Base-by-base conservation (phyloP, 2,113 vertebrate genomes). In the Lota lota region DNA sequence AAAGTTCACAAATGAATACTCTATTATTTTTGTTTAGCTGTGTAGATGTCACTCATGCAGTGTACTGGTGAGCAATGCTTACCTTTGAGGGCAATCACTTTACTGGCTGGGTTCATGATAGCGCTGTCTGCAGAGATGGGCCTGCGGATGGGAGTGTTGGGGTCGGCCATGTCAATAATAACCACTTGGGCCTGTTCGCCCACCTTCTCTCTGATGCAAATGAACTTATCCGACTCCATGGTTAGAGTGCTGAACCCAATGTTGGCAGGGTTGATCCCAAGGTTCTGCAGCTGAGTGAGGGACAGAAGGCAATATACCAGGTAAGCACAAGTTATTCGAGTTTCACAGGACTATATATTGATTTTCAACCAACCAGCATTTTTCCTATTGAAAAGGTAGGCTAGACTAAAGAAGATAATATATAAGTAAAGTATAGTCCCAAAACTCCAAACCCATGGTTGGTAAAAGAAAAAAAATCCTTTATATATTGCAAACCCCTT, bases 211-310 rank as follows among this genome's bases (percentile, higher is more conserved):
- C 97, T 90, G 69, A 99, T 95, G 69, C 97, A 99, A 91, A 99
- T 99, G 89, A 99, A 99, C 88, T 99, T 99, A 86, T 99, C 97
- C 1, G 97, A 99, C 90, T 99, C 97, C 97, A 99, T 99, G 4
- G 97, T 99, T 21, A 99, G 91, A 68, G 97, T 99, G 88, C 97
- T 99, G 86, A 99, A 99, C 69, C 97, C 97, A 66, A 99, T 99
- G 83, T 99, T 99, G 61, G 97, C 96, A 85, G 97, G 97, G 90
- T 99, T 99, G 78, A 99, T 97, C 74, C 97, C 97, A 93, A 98
- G 90, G 87, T 98, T 99, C 90, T 99, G 97, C 95, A 99, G 97
- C 97, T 99, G 79, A 68, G 69, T 73, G 47, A 60, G 20, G 56
- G 69, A 70, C 2, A 7, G 18, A 76, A 24, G 4, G 40, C 40